These are phyloP conservation scores for Lycia hirtaria DNA, from an alignment of 2,888 invertebrate genomes.

Conservation along the genomic window DNA sequence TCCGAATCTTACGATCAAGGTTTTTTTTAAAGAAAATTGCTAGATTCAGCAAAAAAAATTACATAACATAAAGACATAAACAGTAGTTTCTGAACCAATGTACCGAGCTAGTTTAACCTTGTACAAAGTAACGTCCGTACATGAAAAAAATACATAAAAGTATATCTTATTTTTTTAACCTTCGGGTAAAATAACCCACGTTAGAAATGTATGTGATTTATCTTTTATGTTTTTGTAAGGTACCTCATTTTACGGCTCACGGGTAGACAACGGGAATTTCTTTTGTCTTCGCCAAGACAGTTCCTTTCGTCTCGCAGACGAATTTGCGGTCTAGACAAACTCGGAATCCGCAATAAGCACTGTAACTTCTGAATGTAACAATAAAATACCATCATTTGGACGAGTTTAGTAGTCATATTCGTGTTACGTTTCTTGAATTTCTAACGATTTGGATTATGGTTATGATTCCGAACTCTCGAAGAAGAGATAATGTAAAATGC, in stretches of 20 bases:
- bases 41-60: no score
- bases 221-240: constrained; percentile 16
- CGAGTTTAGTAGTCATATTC: background rate
- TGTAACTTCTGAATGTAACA: constrained; percentile 2
- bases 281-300: constrained; percentile 31
- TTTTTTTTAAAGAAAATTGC: no score
- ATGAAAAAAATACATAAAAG: no score
- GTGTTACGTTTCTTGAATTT: background rate
- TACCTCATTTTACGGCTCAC: constrained; percentile 20
- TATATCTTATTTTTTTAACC: background rate
- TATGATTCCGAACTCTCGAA: background rate
- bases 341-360: constrained; percentile 34
- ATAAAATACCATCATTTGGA: background rate
- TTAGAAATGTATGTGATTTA: constrained; percentile 15
- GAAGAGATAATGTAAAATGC: no score
- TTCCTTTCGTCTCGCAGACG: constrained; percentile 22
- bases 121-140: background rate
- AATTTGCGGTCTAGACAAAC: constrained; percentile 36
- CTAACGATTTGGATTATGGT: background rate
- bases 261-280: constrained; percentile 22
- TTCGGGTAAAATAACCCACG: background rate
- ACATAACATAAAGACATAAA: no score
- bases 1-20: no score
- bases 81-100: no score
- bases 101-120: background rate